Evolutionary conservation across 2,113 vertebrate species (phyloP).

Genomic region (Nibea albiflora): DNA sequence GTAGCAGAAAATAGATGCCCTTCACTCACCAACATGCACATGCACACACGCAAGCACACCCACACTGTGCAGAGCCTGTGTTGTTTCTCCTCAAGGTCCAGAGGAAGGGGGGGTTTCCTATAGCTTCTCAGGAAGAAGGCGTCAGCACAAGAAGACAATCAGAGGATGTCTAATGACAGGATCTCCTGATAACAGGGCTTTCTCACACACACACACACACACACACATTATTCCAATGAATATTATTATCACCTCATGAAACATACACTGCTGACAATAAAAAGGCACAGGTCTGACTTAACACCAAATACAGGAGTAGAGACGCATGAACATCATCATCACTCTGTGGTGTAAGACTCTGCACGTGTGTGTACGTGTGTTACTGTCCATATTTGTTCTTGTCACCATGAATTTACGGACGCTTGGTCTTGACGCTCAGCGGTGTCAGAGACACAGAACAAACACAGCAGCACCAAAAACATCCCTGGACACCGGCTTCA

Average conservation of each 20-base stretch:
- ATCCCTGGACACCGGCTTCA: too few species aligned
- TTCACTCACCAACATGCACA: not conserved
- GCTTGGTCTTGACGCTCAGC: conserved; percentile 9
- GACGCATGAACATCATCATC: not conserved
- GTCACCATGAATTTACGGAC: conserved; percentile 7
- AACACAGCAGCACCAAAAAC: not conserved
- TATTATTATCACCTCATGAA: conserved; percentile 22
- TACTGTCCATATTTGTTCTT: not conserved
- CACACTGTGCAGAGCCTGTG: conserved; percentile 9
- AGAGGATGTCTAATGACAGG: conserved; percentile 77
- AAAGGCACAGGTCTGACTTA: not conserved
- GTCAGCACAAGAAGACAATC: conserved; percentile 71
- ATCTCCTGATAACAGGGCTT: conserved; percentile 52
- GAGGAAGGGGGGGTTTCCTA: conserved; percentile 35
- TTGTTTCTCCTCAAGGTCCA: conserved; percentile 60
- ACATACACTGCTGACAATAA: not conserved
- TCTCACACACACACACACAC: conserved; percentile 5
- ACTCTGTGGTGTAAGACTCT: not conserved
- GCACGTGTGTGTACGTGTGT: not conserved
- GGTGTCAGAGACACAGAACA: not conserved
- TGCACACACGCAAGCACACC: conserved; percentile 9
- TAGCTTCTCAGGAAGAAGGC: conserved; percentile 70
- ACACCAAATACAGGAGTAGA: not conserved
- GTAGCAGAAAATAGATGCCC: not conserved
- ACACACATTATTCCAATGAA: conserved; percentile 23